Evolutionary conservation across 2,797 vertebrate species (phyloP).

Genomic region (Micropoecilia bifurca): DNA sequence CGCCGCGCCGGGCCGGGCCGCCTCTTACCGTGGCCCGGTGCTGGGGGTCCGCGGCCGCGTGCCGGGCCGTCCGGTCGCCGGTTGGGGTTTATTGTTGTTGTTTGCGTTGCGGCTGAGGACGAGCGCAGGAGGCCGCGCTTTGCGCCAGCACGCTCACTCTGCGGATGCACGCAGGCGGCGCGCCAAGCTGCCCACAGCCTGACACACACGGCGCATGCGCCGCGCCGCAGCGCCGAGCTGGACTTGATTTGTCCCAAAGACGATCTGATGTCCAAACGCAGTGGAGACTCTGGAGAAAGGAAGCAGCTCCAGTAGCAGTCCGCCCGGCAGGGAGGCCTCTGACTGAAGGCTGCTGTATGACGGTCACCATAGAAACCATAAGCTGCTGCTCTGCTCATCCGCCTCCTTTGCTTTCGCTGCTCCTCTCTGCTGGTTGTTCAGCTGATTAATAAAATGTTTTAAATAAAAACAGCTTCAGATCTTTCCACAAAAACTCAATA

Average conservation of each 20-base stretch:
- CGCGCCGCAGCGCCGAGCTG: neutral
- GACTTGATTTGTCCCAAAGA: neutral
- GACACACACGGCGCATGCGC: slow-evolving; percentile 15
- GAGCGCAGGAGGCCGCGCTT: slow-evolving; percentile 79
- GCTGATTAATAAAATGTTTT: too few relatives aligned
- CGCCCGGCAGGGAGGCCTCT: too few relatives aligned
- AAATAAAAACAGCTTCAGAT: too few relatives aligned
- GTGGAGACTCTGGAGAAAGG: too few relatives aligned
- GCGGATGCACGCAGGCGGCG: slow-evolving; percentile 67
- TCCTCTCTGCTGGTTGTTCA: too few relatives aligned
- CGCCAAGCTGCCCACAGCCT: slow-evolving; percentile 49
- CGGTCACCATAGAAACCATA: too few relatives aligned
- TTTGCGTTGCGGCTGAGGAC: slow-evolving; percentile 71
- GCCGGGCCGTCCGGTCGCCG: slow-evolving; percentile 20
- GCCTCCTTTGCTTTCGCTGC: too few relatives aligned
- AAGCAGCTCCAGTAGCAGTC: neutral
- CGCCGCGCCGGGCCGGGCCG: too few relatives aligned
- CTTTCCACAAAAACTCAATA: too few relatives aligned
- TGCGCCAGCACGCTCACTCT: slow-evolving; percentile 77
- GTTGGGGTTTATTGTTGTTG: slow-evolving; percentile 41
- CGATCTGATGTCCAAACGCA: neutral
- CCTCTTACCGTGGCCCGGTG: slow-evolving; percentile 72
- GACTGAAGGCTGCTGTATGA: too few relatives aligned
- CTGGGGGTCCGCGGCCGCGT: slow-evolving; percentile 44
- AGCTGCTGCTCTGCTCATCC: too few relatives aligned